These are phyloP conservation scores for Callyntrura guangdongensis DNA, from an alignment of 2,888 invertebrate genomes.

Conservation along the genomic window DNA sequence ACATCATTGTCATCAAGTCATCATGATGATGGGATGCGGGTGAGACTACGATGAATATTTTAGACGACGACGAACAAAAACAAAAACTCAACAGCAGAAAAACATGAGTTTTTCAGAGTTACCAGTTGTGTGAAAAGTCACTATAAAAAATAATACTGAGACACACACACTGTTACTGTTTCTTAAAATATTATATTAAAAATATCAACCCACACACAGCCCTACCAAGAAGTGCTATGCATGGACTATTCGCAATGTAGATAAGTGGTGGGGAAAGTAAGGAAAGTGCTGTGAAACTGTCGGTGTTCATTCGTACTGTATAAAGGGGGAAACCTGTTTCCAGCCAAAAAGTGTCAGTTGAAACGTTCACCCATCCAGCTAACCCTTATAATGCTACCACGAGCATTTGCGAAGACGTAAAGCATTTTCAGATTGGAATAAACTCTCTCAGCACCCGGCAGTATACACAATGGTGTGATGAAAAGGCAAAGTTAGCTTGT, in stretches of 20 bases:
- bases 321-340: background rate
- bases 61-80: background rate
- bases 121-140: background rate
- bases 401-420: background rate
- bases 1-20: conserved; percentile 48
- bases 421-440: background rate
- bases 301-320: background rate
- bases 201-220: too few relatives aligned
- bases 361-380: background rate
- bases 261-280: too few relatives aligned
- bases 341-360: background rate
- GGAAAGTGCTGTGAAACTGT: too few relatives aligned
- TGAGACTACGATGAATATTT: conserved; percentile 14
- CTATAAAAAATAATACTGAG: conserved; percentile 24
- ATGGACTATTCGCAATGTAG: too few relatives aligned
- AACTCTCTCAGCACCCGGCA: background rate
- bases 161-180: background rate
- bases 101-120: background rate
- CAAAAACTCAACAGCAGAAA: background rate
- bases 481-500: background rate
- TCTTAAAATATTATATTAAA: background rate
- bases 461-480: background rate
- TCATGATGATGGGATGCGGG: conserved; percentile 14
- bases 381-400: background rate
- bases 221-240: too few relatives aligned